A percentile compares a stretch with the other conserved stretches of the same genome.
Conservation (phyloP, 2,888 invertebrate genomes). For the Cacoxenus indagator region DNA sequence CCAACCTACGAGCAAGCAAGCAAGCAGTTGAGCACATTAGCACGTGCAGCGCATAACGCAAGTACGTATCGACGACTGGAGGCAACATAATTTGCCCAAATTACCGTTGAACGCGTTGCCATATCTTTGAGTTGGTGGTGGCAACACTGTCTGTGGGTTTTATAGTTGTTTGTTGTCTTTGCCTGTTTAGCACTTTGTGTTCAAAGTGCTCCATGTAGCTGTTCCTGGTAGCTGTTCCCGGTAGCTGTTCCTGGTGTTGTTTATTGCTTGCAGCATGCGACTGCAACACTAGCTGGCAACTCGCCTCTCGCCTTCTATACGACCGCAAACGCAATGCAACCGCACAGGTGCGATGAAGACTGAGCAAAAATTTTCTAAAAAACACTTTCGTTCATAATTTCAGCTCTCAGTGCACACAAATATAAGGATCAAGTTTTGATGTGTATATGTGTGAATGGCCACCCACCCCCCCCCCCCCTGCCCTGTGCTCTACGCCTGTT, state of each 20-base stretch:
- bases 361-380: conserved; percentile 34
- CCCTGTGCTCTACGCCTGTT: background rate
- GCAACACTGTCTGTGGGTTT: background rate
- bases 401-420: background rate
- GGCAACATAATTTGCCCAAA: conserved; percentile 64
- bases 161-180: background rate
- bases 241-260: conserved; percentile 46
- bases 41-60: conserved; percentile 68
- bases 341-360: background rate
- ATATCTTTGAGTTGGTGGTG: conserved; percentile 42
- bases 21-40: conserved; percentile 58
- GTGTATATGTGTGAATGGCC: background rate
- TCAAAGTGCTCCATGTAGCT: conserved; percentile 40
- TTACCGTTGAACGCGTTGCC: conserved; percentile 59
- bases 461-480: too few relatives aligned
- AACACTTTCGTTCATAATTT: conserved; percentile 10
- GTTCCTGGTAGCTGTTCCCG: conserved; percentile 41
- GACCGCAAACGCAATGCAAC: too few relatives aligned
- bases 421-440: conserved; percentile 43
- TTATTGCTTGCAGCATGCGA: too few relatives aligned
- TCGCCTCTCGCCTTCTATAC: too few relatives aligned
- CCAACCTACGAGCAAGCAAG: conserved; percentile 11
- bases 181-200: background rate
- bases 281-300: too few relatives aligned
- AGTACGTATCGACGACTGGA: conserved; percentile 34